These are phyloP conservation scores for Chouioia cunea DNA, from an alignment of 2,888 invertebrate genomes.

Conservation along the genomic window DNA sequence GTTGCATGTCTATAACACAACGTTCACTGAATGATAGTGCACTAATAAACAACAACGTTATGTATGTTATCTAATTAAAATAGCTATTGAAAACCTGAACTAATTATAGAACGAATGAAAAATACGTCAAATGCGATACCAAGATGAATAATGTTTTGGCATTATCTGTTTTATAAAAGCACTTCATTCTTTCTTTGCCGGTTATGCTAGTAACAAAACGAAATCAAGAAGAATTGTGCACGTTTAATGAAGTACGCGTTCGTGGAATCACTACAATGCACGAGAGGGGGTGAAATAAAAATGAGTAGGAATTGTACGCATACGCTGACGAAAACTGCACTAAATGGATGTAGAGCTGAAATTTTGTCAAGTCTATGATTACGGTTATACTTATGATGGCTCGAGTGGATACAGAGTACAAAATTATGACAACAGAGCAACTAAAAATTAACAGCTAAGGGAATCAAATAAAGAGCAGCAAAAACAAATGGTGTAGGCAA, in stretches of 20 bases:
- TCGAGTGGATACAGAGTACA: neutral
- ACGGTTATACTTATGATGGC: too few species aligned
- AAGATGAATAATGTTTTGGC: constrained; percentile 24
- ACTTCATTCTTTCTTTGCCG: too few species aligned
- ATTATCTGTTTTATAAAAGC: neutral
- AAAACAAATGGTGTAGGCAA: too few species aligned
- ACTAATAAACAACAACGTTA: constrained; percentile 14
- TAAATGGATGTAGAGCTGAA: too few species aligned
- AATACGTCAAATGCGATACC: constrained; percentile 21
- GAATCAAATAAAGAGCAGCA: too few species aligned
- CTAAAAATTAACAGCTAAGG: too few species aligned
- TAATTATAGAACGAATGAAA: constrained; percentile 29
- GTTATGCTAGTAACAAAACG: constrained; percentile 1
- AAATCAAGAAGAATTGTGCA: constrained; percentile 1
- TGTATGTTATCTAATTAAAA: constrained; percentile 18
- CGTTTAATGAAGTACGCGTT: neutral
- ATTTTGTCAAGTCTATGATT: too few species aligned
- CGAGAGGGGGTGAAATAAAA: too few species aligned
- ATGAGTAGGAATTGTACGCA: too few species aligned
- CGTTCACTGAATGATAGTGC: constrained; percentile 29
- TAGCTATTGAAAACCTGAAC: constrained; percentile 29
- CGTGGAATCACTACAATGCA: too few species aligned
- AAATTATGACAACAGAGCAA: neutral
- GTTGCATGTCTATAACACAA: constrained; percentile 15
- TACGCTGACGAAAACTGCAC: too few species aligned